Evolutionary conservation across 2,113 vertebrate genomes (phyloP).

Genomic region (Martes martes): DNA sequence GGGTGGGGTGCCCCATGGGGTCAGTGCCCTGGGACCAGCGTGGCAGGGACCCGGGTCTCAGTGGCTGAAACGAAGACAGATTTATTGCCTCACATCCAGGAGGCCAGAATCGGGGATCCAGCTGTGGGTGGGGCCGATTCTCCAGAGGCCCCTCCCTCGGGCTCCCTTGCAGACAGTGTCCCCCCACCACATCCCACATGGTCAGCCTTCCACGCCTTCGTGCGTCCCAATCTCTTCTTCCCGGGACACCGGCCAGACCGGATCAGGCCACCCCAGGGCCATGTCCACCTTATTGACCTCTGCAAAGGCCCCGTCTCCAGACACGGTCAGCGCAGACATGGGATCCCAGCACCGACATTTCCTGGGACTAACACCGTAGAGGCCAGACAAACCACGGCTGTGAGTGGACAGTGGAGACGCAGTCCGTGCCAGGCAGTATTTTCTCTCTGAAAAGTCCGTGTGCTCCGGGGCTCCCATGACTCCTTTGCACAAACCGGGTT

Average conservation of each 20-base stretch:
- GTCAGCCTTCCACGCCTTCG: too few species aligned
- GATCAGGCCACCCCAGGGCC: background rate
- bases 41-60: too few species aligned
- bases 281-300: too few species aligned
- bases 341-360: background rate
- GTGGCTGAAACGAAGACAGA: fast-evolving
- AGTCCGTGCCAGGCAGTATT: fast-evolving
- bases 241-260: fast-evolving
- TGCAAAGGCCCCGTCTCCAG: background rate
- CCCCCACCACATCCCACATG: fast-evolving
- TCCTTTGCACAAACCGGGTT: fast-evolving
- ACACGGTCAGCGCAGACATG: background rate
- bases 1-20: fast-evolving
- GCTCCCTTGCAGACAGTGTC: fast-evolving
- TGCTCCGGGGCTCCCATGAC: fast-evolving
- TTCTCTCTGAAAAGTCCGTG: too few species aligned
- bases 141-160: too few species aligned
- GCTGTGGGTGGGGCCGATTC: background rate
- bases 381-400: background rate
- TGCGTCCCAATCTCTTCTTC: background rate
- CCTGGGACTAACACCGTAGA: background rate
- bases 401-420: fast-evolving
- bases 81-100: background rate
- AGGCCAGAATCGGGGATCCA: background rate
- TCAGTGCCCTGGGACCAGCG: background rate